phyloP scores from a whole-genome alignment of 2,888 invertebrate species.

The Chironomus tentans region DNA sequence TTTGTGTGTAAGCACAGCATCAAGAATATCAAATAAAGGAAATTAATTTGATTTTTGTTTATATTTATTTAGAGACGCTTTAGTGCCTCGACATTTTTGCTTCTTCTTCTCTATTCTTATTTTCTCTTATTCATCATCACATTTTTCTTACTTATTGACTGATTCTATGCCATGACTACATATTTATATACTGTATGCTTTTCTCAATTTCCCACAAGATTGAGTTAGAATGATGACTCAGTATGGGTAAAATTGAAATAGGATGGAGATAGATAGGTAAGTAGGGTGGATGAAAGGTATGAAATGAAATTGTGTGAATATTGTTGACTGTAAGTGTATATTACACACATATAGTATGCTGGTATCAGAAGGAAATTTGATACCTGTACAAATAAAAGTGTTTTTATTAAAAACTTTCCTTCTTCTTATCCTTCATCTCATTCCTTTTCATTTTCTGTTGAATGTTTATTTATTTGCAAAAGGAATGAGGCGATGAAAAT shows the following conservation, averaged over 20 bases:
- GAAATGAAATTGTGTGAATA: too few species aligned
- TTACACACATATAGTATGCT: neutral
- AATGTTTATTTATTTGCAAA: too few species aligned
- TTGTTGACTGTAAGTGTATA: too few species aligned
- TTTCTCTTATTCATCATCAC: too few species aligned
- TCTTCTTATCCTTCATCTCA: neutral
- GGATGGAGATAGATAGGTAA: too few species aligned
- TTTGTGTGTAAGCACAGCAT: neutral
- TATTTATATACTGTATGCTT: too few species aligned
- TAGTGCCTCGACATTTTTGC: constrained; percentile 4
- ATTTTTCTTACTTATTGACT: too few species aligned
- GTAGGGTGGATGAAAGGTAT: neutral
- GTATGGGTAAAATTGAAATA: too few species aligned
- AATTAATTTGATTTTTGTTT: constrained; percentile 27
- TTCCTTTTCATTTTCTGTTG: neutral
- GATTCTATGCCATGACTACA: too few species aligned
- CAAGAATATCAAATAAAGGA: constrained; percentile 15
- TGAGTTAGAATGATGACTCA: neutral
- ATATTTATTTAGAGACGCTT: constrained; percentile 25
- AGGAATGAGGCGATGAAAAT: too few species aligned
- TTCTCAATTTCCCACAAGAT: neutral
- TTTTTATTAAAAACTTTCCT: neutral
- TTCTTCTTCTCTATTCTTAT: neutral
- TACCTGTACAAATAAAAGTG: neutral
- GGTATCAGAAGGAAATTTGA: neutral